Conservation (phyloP, 2,797 vertebrate species). For the Tarsius wallacei region DNA sequence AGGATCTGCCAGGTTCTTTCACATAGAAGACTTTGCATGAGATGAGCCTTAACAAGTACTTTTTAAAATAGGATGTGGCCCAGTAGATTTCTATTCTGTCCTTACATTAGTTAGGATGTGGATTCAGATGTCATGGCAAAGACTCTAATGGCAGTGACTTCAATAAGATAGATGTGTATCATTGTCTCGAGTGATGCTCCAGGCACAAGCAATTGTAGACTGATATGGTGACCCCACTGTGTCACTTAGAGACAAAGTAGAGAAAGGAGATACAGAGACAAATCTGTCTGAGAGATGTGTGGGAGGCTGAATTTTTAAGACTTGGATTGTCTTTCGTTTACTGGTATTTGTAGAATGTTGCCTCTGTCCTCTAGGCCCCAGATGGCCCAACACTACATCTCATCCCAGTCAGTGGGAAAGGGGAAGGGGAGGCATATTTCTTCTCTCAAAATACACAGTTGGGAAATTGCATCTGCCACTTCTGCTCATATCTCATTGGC, state of each 20-base stretch:
- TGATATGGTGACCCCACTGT: too few relatives aligned
- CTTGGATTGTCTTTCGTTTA: not conserved
- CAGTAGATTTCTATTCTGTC: not conserved
- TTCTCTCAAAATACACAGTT: not conserved
- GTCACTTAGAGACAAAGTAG: not conserved
- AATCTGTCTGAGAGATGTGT: not conserved
- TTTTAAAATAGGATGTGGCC: not conserved
- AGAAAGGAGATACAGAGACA: not conserved
- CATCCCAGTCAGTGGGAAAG: not conserved
- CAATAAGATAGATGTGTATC: not conserved
- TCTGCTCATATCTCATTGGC: not conserved
- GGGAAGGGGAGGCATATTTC: rapidly evolving
- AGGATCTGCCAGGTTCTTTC: not conserved
- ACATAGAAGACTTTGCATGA: not conserved
- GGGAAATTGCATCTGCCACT: not conserved
- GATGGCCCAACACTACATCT: not conserved
- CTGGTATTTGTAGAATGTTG: not conserved
- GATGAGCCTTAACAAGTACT: not conserved
- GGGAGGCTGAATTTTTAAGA: not conserved
- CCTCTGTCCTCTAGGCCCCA: not conserved
- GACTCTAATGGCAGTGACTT: not conserved
- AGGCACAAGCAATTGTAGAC: not conserved
- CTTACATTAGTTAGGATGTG: not conserved
- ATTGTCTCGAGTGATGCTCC: not conserved
- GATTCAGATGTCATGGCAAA: not conserved